Conservation (phyloP, 2,888 invertebrate genomes). For the Eupithecia abbreviata region DNA sequence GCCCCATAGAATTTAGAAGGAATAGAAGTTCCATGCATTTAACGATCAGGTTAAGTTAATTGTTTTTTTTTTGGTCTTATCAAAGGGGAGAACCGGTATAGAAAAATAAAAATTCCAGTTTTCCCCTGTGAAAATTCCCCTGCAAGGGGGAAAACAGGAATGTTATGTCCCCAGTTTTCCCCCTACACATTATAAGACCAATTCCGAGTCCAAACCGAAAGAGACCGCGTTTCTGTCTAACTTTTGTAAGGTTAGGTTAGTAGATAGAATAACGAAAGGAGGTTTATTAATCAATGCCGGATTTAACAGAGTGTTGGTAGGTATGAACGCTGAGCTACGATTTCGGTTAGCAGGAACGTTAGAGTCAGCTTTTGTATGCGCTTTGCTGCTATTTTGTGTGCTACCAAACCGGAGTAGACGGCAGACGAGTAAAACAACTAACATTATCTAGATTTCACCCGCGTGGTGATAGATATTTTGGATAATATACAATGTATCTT, state of each 20-base stretch:
- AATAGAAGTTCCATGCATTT: conserved; percentile 6
- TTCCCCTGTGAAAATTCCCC: too few relatives aligned
- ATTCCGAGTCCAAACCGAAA: too few relatives aligned
- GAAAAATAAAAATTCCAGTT: too few relatives aligned
- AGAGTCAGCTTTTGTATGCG: conserved; percentile 22
- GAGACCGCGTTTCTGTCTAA: neutral
- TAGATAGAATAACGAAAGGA: conserved; percentile 66
- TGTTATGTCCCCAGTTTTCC: too few relatives aligned
- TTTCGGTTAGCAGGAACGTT: conserved; percentile 55
- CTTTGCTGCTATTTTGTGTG: conserved; percentile 6
- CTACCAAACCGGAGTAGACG: neutral
- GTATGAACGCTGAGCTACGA: conserved; percentile 49
- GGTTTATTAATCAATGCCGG: conserved; percentile 71
- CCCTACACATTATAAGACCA: too few relatives aligned
- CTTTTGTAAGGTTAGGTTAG: neutral
- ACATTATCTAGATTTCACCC: too few relatives aligned
- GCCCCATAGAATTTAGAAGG: conserved; percentile 28
- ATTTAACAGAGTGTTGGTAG: conserved; percentile 72
- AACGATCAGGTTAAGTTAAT: neutral
- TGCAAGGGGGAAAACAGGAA: too few relatives aligned
- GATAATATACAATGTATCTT: too few relatives aligned
- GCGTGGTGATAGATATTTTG: too few relatives aligned
- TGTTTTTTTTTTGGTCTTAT: too few relatives aligned
- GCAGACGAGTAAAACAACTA: too few relatives aligned
- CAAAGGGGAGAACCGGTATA: too few relatives aligned